Percentiles rank a stretch among this genome's conserved stretches.
Evolutionary conservation across 1,140 invertebrate genomes (phyloP).

Genomic region (Atta texana): DNA sequence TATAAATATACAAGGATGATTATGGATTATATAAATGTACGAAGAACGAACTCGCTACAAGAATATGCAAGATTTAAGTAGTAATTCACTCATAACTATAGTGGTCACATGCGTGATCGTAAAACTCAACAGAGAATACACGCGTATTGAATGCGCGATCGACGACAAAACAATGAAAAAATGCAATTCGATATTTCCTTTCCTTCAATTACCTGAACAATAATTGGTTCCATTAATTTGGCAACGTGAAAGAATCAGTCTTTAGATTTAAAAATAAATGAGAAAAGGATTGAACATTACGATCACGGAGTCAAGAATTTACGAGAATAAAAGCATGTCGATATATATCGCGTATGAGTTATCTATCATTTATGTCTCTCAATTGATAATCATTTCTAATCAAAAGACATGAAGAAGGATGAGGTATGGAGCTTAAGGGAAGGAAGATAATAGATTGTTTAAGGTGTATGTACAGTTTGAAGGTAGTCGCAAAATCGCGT

Average conservation of each 20-base stretch:
- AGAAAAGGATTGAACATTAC: slow-evolving; percentile 34
- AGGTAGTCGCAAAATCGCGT: slow-evolving; percentile 34
- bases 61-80: slow-evolving; percentile 37
- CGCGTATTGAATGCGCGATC: neutral
- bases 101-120: slow-evolving; percentile 18
- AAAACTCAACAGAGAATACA: slow-evolving; percentile 35
- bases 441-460: slow-evolving; percentile 52
- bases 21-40: slow-evolving; percentile 45
- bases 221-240: neutral
- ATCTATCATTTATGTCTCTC: slow-evolving; percentile 19
- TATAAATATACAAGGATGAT: slow-evolving; percentile 15
- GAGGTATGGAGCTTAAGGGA: slow-evolving; percentile 37
- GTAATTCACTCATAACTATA: slow-evolving; percentile 42
- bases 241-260: slow-evolving; percentile 73
- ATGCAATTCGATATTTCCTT: slow-evolving; percentile 2
- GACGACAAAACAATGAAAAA: neutral
- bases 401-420: slow-evolving; percentile 38
- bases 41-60: slow-evolving; percentile 1
- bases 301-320: slow-evolving; percentile 42
- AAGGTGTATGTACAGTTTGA: slow-evolving; percentile 58
- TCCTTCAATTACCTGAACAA: neutral
- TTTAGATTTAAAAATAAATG: slow-evolving; percentile 58
- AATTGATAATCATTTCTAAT: slow-evolving; percentile 18
- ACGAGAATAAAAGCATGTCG: slow-evolving; percentile 15
- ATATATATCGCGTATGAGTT: slow-evolving; percentile 14